phyloP scores from a whole-genome alignment of 2,113 vertebrate genomes.

The Osmerus eperlanus region DNA sequence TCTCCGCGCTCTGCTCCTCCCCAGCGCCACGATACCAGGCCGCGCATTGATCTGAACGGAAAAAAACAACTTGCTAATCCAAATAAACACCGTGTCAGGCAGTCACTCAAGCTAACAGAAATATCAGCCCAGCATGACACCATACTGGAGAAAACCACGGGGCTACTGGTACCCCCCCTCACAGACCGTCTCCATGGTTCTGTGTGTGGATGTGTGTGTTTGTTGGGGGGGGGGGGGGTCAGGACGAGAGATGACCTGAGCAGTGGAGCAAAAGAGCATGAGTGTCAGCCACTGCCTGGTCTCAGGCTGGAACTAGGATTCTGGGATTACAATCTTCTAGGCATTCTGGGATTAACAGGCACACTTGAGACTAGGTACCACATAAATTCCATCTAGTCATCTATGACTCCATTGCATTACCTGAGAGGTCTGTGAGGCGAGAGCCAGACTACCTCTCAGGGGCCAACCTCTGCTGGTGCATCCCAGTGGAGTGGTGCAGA shows the following conservation, averaged over 20 bases:
- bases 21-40: conserved; percentile 32
- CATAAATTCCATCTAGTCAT: conserved; percentile 20
- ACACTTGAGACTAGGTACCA: not conserved
- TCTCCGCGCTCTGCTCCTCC: conserved; percentile 39
- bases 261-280: too few species aligned
- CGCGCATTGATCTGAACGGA: conserved; percentile 66
- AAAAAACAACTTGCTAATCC: conserved; percentile 78
- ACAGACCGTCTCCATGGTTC: conserved; percentile 45
- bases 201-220: conserved; percentile 50
- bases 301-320: too few species aligned
- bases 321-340: too few species aligned
- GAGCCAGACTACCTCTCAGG: not conserved
- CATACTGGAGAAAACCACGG: conserved; percentile 48
- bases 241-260: not conserved
- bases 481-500: conserved; percentile 49
- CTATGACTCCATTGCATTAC: conserved; percentile 26
- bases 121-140: conserved; percentile 77
- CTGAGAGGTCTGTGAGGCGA: not conserved
- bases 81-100: conserved; percentile 79
- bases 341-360: too few species aligned
- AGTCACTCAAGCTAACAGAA: conserved; percentile 72
- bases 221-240: not conserved
- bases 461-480: conserved; percentile 4
- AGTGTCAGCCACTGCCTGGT: too few species aligned
- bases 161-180: conserved; percentile 63